These are phyloP conservation scores for Cyanoderma ruficeps DNA, from an alignment of 2,113 vertebrate species.

Conservation along the genomic window DNA sequence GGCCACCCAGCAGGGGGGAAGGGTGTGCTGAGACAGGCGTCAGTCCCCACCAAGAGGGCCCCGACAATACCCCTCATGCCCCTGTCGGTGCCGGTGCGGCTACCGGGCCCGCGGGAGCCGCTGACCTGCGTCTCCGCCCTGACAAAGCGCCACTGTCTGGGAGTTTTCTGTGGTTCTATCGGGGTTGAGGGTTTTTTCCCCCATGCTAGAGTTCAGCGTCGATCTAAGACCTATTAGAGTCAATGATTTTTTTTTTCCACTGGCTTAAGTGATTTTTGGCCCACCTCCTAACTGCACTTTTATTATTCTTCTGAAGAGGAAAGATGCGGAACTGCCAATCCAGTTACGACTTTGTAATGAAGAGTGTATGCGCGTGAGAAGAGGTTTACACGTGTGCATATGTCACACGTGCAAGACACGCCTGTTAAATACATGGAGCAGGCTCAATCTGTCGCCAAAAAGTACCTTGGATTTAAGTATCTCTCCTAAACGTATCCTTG, in stretches of 20 bases:
- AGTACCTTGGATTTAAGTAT: not conserved
- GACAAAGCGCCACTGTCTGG: not conserved
- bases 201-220: not conserved
- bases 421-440: not conserved
- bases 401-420: not conserved
- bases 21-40: not conserved
- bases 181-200: not conserved
- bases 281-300: conserved; percentile 13
- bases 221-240: not conserved
- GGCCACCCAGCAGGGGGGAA: not conserved
- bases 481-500: not conserved
- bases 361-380: not conserved
- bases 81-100: accelerated
- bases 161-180: not conserved
- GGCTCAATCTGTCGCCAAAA: not conserved
- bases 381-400: not conserved
- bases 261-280: conserved; percentile 26
- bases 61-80: accelerated
- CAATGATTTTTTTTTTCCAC: not conserved
- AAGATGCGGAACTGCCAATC: not conserved
- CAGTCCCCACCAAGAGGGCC: no score
- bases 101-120: not conserved
- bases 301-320: not conserved
- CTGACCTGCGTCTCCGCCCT: not conserved
- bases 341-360: conserved; percentile 18